phyloP scores from a whole-genome alignment of 2,797 vertebrate species.

The Meriones psammophilus region DNA sequence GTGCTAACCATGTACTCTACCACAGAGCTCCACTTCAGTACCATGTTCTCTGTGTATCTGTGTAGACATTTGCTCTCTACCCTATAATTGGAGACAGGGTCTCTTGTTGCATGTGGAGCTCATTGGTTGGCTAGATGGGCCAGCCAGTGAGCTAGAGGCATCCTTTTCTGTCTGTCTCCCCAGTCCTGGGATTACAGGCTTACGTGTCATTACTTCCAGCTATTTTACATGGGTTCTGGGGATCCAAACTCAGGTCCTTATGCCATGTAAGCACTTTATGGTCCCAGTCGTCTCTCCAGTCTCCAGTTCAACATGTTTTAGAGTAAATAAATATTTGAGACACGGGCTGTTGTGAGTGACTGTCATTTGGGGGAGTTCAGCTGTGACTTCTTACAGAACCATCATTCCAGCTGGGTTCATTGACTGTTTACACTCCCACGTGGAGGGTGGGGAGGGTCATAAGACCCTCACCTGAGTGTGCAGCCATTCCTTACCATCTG shows the following conservation, averaged over 20 bases:
- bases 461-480: background rate
- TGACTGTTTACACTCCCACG: background rate
- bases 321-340: background rate
- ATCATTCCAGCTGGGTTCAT: background rate
- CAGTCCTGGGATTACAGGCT: background rate
- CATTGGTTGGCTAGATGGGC: no score
- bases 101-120: no score
- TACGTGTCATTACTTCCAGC: no score
- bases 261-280: no score
- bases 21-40: background rate
- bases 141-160: background rate
- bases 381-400: background rate
- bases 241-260: background rate
- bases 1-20: background rate
- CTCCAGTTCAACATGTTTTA: background rate
- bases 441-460: no score
- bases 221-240: background rate
- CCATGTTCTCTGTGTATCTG: no score
- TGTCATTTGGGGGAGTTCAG: background rate
- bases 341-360: background rate
- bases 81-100: no score
- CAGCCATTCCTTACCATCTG: background rate
- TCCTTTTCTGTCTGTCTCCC: background rate
- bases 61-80: background rate
- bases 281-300: background rate